phyloP scores from a whole-genome alignment of 2,113 vertebrate species.

The Mionectes macconnelli region DNA sequence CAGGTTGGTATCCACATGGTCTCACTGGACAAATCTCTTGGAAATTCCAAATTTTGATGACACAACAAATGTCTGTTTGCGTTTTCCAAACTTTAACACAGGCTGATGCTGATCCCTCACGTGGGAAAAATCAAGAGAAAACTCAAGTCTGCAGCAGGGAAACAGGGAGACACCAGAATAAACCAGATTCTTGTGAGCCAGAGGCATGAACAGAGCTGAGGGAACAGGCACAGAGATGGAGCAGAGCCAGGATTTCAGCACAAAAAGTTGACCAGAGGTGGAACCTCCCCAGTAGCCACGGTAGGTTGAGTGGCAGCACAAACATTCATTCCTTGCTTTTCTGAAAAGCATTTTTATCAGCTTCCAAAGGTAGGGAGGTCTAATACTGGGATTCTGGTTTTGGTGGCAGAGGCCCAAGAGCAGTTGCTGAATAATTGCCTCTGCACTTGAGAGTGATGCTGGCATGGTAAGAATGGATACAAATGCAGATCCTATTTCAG shows the following conservation, averaged over 20 bases:
- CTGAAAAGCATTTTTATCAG: background rate
- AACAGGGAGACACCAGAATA: background rate
- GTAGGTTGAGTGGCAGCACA: background rate
- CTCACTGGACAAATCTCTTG: background rate
- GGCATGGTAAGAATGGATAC: background rate
- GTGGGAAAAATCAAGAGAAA: background rate
- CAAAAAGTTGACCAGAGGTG: background rate
- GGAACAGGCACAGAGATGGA: background rate
- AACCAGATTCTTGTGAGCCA: background rate
- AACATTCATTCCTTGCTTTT: background rate
- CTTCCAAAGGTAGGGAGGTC: background rate
- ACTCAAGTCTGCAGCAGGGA: background rate
- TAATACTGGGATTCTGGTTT: background rate
- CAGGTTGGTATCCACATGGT: background rate
- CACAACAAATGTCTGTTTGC: background rate
- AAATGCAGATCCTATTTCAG: background rate
- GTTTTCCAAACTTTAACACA: background rate
- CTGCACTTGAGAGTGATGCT: background rate
- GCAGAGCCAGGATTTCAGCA: background rate
- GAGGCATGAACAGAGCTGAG: background rate
- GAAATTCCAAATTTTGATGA: background rate
- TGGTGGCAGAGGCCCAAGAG: background rate
- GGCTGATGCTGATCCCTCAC: fast-evolving
- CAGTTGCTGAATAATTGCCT: background rate
- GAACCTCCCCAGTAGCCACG: background rate